These are phyloP conservation scores for Cranoglanis bouderius DNA, from an alignment of 2,113 vertebrate species.

Conservation along the genomic window DNA sequence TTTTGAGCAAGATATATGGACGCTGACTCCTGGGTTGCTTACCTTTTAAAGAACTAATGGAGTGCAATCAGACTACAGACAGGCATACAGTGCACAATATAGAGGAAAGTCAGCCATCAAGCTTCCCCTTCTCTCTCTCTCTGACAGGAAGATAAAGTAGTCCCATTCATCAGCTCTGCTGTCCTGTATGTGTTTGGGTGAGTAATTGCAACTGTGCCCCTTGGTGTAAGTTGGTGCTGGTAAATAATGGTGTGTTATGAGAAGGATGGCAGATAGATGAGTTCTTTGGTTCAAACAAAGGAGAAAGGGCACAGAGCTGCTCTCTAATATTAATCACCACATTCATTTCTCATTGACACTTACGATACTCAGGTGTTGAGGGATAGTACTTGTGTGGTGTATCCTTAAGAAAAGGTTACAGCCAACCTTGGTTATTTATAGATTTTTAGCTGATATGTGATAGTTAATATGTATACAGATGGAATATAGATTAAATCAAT, in stretches of 20 bases:
- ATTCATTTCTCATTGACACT: conserved; percentile 18
- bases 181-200: conserved; percentile 6
- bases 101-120: conserved; percentile 23
- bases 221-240: not conserved
- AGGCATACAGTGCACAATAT: conserved; percentile 18
- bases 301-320: not conserved
- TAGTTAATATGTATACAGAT: not conserved
- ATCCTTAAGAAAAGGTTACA: not conserved
- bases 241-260: conserved; percentile 36
- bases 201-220: conserved; percentile 23
- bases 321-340: conserved; percentile 14
- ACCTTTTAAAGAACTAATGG: conserved; percentile 51
- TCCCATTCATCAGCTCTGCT: conserved; percentile 49
- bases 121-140: conserved; percentile 11
- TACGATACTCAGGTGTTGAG: not conserved
- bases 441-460: not conserved
- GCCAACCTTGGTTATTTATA: not conserved
- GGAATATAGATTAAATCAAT: not conserved
- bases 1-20: conserved; percentile 45
- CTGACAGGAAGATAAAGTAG: conserved; percentile 50
- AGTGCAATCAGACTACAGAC: conserved; percentile 34
- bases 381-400: not conserved
- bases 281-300: conserved; percentile 39
- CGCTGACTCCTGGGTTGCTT: conserved; percentile 1
- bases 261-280: conserved; percentile 34